Evolutionary conservation across 2,888 invertebrate genomes (phyloP), one percentile per base, ranked within the genome.

Genomic region (Thyatira batis): DNA sequence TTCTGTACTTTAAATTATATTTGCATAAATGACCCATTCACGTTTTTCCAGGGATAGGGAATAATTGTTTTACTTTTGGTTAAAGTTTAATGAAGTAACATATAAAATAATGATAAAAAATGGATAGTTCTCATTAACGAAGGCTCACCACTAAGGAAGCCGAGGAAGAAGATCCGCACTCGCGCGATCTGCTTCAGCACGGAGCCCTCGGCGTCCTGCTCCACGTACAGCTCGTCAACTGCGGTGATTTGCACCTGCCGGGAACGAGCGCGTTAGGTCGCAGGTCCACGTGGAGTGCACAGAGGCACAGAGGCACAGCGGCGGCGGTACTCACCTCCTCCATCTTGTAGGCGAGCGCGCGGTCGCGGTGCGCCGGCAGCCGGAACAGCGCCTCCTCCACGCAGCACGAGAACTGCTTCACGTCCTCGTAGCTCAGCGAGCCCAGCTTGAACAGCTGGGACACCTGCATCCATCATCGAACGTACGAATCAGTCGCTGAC

Each of bases 381-480:
- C 94, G 94, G 86, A 98, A 98, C 63, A 99, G 93, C 8, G 98
- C 95, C 88, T 99, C 99, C 85, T 99, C 99, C 56, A 99, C 94
- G 70, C 95, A 95, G 67, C 95, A 93, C 11, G 98, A 97, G 88
- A 99, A 98, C 84, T 96, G 95, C 82, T 97, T 97, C 90, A 99
- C 94, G 76, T 98, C 98, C 79, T 98, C 97, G 82, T 94, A 98
- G 78, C 90, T 94, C 78, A 98, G 94, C 3, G 97, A 97, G 25
- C 99, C 99, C 58, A 99, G 94, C 92, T 99, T 99, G 85, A 99
- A 96, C 55, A 99, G 93, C 87, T 99, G 98, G 9, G 98, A 98
- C 51, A 97, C 95, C 93, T 96, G 88, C 45, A 46, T 10, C 23
- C 53, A 9, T 46, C 25, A n/a, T n/a, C n/a, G n/a, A n/a, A n/a